Evolutionary conservation across 2,113 vertebrate species (phyloP).

Genomic region (Motacilla tschutschensis): DNA sequence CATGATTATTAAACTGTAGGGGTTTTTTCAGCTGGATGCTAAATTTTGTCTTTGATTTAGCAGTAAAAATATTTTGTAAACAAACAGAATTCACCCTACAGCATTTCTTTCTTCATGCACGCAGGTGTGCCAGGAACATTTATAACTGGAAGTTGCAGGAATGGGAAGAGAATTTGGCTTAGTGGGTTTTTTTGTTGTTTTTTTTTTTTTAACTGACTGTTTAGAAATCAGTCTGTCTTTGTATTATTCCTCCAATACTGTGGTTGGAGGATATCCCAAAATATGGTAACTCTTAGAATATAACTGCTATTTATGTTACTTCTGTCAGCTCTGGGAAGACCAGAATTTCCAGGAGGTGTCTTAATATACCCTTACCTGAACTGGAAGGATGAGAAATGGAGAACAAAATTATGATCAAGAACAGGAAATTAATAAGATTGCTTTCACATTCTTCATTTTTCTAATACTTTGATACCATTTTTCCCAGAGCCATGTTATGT

Average conservation of each 20-base stretch:
- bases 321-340: background rate
- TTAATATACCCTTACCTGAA: background rate
- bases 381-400: background rate
- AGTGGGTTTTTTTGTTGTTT: too few species aligned
- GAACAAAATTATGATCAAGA: background rate
- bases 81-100: background rate
- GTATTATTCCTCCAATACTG: background rate
- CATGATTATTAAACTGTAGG: conserved; percentile 26
- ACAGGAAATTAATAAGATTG: background rate
- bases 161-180: background rate
- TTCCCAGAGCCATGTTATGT: background rate
- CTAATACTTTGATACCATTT: background rate
- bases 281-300: background rate
- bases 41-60: conserved; percentile 26
- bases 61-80: conserved; percentile 12
- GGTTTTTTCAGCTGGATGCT: background rate
- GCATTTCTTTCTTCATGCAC: background rate
- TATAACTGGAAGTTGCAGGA: background rate
- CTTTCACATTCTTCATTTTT: background rate
- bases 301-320: background rate
- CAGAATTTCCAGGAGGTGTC: background rate
- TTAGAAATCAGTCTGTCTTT: background rate
- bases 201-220: background rate
- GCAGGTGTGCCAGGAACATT: background rate
- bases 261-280: background rate